These are phyloP conservation scores for Anoplolepis gracilipes DNA, from an alignment of 1,140 invertebrate species.

Conservation along the genomic window DNA sequence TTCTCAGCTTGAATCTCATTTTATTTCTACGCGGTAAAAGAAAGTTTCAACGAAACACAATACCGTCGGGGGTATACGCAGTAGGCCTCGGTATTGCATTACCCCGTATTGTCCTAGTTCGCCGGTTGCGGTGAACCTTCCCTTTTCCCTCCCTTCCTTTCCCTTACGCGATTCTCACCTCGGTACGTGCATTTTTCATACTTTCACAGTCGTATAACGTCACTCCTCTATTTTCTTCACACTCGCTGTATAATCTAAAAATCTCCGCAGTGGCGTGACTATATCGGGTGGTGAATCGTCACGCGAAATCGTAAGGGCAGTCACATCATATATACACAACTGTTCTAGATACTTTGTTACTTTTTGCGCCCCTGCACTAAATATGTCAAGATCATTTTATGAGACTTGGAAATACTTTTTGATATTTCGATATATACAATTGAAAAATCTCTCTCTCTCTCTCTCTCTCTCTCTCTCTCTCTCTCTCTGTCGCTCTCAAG, in stretches of 20 bases:
- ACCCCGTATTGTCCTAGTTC: constrained; percentile 43
- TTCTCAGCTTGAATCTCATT: not conserved
- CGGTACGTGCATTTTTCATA: constrained; percentile 64
- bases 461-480: no score
- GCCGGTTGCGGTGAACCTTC: not conserved
- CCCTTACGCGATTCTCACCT: constrained; percentile 38
- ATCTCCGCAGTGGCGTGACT: not conserved
- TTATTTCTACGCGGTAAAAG: constrained; percentile 2
- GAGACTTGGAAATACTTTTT: not conserved
- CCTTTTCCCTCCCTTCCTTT: not conserved
- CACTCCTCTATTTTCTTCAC: constrained; percentile 15
- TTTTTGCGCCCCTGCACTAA: no score
- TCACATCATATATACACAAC: not conserved
- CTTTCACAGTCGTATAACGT: not conserved
- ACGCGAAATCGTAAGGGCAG: not conserved
- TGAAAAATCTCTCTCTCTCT: constrained; percentile 1
- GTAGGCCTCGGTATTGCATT: constrained; percentile 53
- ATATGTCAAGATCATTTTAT: not conserved
- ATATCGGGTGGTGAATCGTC: no score
- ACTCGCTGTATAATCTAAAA: not conserved
- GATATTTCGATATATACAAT: constrained; percentile 6
- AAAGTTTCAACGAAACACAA: constrained; percentile 14
- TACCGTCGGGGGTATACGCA: not conserved
- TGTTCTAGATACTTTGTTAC: not conserved
- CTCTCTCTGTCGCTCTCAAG: not conserved